These are phyloP conservation scores for Melanostigma gelatinosum DNA, from an alignment of 2,113 vertebrate species.

Conservation along the genomic window DNA sequence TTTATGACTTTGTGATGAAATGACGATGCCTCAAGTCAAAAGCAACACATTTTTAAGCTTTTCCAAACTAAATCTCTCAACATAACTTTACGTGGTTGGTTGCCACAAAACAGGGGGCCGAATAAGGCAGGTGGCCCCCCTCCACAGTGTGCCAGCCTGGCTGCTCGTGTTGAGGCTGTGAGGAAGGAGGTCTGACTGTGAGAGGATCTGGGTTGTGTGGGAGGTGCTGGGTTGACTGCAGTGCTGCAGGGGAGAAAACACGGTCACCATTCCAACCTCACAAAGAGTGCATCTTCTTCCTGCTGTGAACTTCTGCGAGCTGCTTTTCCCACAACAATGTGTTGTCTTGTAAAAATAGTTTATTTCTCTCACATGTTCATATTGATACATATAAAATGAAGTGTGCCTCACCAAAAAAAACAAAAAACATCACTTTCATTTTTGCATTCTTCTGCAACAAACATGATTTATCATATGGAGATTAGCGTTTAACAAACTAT, in stretches of 20 bases:
- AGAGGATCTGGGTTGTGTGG: slow-evolving; percentile 78
- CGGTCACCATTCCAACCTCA: slow-evolving; percentile 56
- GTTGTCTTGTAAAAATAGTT: slow-evolving; percentile 57
- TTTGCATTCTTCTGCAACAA: background rate
- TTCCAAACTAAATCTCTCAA: slow-evolving; percentile 30
- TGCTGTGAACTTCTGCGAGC: slow-evolving; percentile 68
- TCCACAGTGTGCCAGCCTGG: slow-evolving; percentile 55
- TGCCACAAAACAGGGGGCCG: slow-evolving; percentile 25
- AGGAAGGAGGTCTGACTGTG: slow-evolving; percentile 62
- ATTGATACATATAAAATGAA: slow-evolving; percentile 10
- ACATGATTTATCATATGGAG: background rate
- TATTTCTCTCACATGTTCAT: slow-evolving; percentile 5
- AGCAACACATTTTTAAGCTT: slow-evolving; percentile 3
- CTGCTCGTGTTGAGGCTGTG: slow-evolving; percentile 53
- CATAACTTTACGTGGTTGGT: slow-evolving; percentile 38
- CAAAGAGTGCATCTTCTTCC: slow-evolving; percentile 57
- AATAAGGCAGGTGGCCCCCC: slow-evolving; percentile 56
- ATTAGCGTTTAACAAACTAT: slow-evolving; percentile 16
- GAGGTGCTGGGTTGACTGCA: slow-evolving; percentile 75
- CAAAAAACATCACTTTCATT: slow-evolving; percentile 2
- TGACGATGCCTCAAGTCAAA: background rate
- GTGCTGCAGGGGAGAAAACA: slow-evolving; percentile 73
- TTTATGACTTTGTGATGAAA: background rate
- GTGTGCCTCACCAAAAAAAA: background rate
- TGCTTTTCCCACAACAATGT: slow-evolving; percentile 56